phyloP scores from a whole-genome alignment of 2,113 vertebrate genomes.

The Camelus bactrianus region DNA sequence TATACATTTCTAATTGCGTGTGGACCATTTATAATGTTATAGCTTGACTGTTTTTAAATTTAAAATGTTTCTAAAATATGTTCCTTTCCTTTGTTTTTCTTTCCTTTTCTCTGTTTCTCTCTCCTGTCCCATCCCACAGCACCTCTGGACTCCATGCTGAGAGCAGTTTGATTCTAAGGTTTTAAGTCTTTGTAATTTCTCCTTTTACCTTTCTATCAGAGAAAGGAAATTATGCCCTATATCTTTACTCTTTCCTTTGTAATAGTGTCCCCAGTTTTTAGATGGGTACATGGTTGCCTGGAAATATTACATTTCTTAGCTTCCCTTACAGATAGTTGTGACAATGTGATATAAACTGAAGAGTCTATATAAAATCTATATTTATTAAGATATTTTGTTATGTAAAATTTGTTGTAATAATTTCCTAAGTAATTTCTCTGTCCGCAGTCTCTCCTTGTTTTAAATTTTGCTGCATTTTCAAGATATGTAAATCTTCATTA shows the following conservation, averaged over 20 bases:
- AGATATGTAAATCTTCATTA: not conserved
- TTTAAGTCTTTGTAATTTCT: not conserved
- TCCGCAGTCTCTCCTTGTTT: not conserved
- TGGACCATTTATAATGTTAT: not conserved
- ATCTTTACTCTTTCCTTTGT: not conserved
- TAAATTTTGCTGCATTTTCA: not conserved
- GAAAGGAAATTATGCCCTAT: not conserved
- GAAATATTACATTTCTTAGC: not conserved
- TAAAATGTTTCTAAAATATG: slow-evolving; percentile 11
- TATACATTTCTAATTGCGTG: not conserved
- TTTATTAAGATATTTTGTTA: not conserved
- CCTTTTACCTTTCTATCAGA: not conserved
- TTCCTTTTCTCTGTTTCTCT: not conserved
- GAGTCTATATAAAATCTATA: not conserved
- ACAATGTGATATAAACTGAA: not conserved
- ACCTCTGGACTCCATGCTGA: not conserved
- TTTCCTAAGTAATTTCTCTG: not conserved
- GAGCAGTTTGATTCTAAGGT: not conserved
- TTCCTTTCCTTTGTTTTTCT: not conserved
- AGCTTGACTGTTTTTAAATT: not conserved
- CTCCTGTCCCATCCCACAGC: not conserved
- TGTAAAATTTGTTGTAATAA: not conserved
- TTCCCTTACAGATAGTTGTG: not conserved
- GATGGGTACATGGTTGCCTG: not conserved
- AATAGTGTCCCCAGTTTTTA: not conserved